Base-by-base conservation (phyloP, 2,797 vertebrate species). In the Loriculus beryllinus region DNA sequence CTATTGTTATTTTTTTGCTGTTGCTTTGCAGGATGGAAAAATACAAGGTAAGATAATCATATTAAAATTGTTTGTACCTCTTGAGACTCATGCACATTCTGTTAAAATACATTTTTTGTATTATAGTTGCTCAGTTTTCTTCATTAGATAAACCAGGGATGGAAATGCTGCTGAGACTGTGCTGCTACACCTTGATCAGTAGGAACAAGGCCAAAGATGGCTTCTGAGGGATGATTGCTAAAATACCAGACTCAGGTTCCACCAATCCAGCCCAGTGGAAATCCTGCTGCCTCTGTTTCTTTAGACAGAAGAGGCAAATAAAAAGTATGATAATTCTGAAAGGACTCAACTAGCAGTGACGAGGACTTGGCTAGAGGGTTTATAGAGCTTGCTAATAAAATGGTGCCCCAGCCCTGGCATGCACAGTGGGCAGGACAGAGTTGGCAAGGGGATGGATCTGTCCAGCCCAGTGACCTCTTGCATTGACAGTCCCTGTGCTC, bases 201-300 rank as follows among this genome's bases (percentile, higher is more conserved):
- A 76, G 8, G 31, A 35, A 31, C 2, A 2, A 40, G 39, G 64
- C 33, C 43, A 59, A 35, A 23, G 39, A 35, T 2, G 1, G 9
- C 40, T 86, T 52, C 51, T 35, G 64, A 39, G 37, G 6, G 14
- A 28, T 6, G 12, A 64, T 25, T 57, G 63, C 49, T 75, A 49
- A 76, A 51, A 57, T 31, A 37, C 10, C 1, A 0, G 33, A 19
- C 20, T 56, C 12, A 40, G 19, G 12, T 82, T 31, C 43, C 25
- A 42, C 21, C 33, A 37, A 47, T 14, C 51, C 51, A 47, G 51
- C 3, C 45, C 0, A 1, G 15, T 7, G 0, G 29, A 65, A n/a
- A 45, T 65, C 26, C 70, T n/a, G 47, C 51, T 29, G 26, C 40
- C n/a, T 74, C 43, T 45, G 5, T 42, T 88, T 82, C 49, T 70